phyloP scores from a whole-genome alignment of 1,140 invertebrate genomes.

The Teleopsis dalmanni region DNA sequence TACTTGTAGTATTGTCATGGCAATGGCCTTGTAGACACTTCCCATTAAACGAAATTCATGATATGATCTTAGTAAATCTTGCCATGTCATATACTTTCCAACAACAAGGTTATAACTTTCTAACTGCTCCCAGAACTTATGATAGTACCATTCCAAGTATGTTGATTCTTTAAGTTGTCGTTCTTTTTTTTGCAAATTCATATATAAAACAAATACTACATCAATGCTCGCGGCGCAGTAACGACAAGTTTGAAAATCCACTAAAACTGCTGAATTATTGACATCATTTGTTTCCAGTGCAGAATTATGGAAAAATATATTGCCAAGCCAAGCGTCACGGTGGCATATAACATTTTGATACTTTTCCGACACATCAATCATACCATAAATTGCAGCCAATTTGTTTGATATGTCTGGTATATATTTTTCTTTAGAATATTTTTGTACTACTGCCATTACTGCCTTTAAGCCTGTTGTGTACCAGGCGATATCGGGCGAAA shows the following conservation, averaged over 20 bases:
- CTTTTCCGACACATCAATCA: constrained; percentile 23
- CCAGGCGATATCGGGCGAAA: constrained; percentile 25
- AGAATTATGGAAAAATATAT: constrained; percentile 51
- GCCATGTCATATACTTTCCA: too few species aligned
- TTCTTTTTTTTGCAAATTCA: constrained; percentile 19
- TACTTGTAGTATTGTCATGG: constrained; percentile 26
- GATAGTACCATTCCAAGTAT: constrained; percentile 25
- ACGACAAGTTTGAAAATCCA: constrained; percentile 53
- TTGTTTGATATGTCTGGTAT: background rate
- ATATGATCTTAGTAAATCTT: constrained; percentile 25
- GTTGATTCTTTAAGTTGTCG: constrained; percentile 14
- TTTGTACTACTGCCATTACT: constrained; percentile 12
- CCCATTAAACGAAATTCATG: constrained; percentile 32
- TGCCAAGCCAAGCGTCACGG: constrained; percentile 56
- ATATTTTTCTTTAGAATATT: constrained; percentile 20
- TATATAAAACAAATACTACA: constrained; percentile 37
- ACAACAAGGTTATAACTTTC: constrained; percentile 5
- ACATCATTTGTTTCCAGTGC: background rate
- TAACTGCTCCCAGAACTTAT: constrained; percentile 13
- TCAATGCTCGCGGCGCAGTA: constrained; percentile 53
- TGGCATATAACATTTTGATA: constrained; percentile 52
- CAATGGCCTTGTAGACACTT: constrained; percentile 24
- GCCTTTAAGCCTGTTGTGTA: constrained; percentile 28
- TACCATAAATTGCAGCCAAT: constrained; percentile 22
- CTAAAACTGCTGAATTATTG: constrained; percentile 40